Conservation (phyloP, 2,888 invertebrate species). For the Aproaerema taeniolella region DNA sequence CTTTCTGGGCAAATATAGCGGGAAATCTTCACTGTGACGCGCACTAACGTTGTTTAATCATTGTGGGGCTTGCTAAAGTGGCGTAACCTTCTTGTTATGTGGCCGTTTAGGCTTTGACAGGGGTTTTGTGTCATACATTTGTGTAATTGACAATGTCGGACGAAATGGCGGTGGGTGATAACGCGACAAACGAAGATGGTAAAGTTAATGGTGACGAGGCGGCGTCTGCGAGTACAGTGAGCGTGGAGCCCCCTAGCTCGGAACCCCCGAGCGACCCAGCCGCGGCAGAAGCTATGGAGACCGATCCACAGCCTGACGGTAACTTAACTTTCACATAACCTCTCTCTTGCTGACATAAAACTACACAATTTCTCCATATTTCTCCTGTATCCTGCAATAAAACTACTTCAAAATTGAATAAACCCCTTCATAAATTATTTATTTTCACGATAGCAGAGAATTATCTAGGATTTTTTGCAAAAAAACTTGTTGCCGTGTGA, state of each 20-base stretch:
- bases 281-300: slow-evolving; percentile 26
- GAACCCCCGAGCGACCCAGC: slow-evolving; percentile 31
- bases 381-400: too few species aligned
- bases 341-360: slow-evolving; percentile 49
- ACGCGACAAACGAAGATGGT: slow-evolving; percentile 50
- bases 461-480: not conserved
- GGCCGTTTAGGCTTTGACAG: slow-evolving; percentile 54
- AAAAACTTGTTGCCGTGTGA: slow-evolving; percentile 9
- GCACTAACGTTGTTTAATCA: slow-evolving; percentile 55
- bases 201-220: slow-evolving; percentile 42
- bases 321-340: slow-evolving; percentile 58
- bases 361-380: too few species aligned
- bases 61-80: slow-evolving; percentile 46
- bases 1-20: slow-evolving; percentile 60
- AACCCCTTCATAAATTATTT: too few species aligned
- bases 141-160: slow-evolving; percentile 69
- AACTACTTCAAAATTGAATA: too few species aligned
- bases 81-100: slow-evolving; percentile 62
- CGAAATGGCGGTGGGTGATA: slow-evolving; percentile 72
- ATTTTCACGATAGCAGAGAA: not conserved
- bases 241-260: slow-evolving; percentile 28
- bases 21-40: slow-evolving; percentile 72
- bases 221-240: slow-evolving; percentile 32
- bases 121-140: slow-evolving; percentile 48
- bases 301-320: slow-evolving; percentile 35